Conservation (phyloP, 1,140 invertebrate genomes). For the Sycophila sp. region DNA sequence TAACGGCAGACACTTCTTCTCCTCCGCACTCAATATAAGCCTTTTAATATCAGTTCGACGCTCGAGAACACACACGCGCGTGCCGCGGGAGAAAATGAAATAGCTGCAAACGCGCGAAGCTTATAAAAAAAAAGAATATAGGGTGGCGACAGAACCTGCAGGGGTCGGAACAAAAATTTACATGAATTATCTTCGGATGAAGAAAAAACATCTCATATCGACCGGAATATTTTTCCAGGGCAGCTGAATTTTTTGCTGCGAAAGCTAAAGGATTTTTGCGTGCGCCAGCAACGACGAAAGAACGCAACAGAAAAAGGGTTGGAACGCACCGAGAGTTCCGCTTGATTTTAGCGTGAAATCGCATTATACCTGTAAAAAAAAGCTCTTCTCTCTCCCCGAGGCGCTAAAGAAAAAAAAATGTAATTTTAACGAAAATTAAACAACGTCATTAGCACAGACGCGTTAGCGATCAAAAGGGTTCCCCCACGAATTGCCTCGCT, state of each 20-base stretch:
- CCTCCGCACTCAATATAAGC: conserved; percentile 23
- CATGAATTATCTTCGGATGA: background rate
- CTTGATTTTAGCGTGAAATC: background rate
- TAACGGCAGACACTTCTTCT: background rate
- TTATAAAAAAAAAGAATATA: background rate
- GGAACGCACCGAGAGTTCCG: background rate
- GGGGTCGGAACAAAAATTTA: background rate
- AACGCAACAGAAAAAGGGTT: background rate
- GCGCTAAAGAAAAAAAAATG: background rate
- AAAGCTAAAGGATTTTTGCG: background rate
- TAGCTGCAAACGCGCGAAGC: background rate
- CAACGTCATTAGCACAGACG: background rate
- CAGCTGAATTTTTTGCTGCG: too few species aligned
- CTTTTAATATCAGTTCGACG: conserved; percentile 20
- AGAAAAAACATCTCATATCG: background rate
- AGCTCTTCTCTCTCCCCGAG: background rate
- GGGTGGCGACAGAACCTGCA: background rate
- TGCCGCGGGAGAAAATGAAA: background rate
- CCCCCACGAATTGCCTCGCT: too few species aligned
- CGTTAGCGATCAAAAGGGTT: background rate
- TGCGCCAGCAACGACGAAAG: background rate
- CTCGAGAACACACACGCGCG: background rate
- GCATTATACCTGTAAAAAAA: background rate
- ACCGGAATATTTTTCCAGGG: background rate
- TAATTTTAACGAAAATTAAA: conserved; percentile 3